Conservation (phyloP, 2,888 invertebrate genomes). For the Trimorus sp. region DNA sequence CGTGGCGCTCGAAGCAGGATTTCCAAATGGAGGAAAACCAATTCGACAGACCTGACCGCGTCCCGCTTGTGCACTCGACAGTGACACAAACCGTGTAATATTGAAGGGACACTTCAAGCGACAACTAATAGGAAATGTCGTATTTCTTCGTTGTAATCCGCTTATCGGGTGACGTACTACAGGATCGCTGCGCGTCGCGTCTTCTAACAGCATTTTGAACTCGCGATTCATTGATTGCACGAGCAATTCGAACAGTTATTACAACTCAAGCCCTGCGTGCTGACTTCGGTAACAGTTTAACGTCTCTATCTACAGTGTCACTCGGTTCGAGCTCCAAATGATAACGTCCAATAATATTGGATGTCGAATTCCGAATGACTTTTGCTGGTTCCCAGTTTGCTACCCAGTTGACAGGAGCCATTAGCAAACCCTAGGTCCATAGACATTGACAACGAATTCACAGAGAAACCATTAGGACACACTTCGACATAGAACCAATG, state of each 20-base stretch:
- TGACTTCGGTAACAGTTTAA: slow-evolving; percentile 44
- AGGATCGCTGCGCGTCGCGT: slow-evolving; percentile 52
- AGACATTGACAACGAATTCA: no score
- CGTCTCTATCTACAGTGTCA: neutral
- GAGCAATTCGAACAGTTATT: slow-evolving; percentile 75
- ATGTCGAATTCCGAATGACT: no score
- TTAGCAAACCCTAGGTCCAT: no score
- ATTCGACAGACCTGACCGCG: neutral
- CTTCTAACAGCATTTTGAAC: slow-evolving; percentile 62
- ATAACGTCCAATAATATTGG: no score
- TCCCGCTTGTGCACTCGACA: neutral
- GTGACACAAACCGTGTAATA: slow-evolving; percentile 52
- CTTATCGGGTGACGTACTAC: slow-evolving; percentile 44
- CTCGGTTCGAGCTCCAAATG: neutral
- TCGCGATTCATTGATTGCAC: slow-evolving; percentile 75
- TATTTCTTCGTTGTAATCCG: slow-evolving; percentile 70
- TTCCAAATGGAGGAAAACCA: neutral
- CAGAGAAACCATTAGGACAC: no score
- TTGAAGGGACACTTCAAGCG: slow-evolving; percentile 43
- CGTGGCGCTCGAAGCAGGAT: no score
- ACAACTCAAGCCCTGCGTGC: slow-evolving; percentile 68
- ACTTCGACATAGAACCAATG: no score
- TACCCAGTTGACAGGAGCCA: no score
- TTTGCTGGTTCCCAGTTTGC: no score
- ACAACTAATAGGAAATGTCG: slow-evolving; percentile 3